Conservation (phyloP, 2,113 vertebrate species). For the Columbina picui region DNA sequence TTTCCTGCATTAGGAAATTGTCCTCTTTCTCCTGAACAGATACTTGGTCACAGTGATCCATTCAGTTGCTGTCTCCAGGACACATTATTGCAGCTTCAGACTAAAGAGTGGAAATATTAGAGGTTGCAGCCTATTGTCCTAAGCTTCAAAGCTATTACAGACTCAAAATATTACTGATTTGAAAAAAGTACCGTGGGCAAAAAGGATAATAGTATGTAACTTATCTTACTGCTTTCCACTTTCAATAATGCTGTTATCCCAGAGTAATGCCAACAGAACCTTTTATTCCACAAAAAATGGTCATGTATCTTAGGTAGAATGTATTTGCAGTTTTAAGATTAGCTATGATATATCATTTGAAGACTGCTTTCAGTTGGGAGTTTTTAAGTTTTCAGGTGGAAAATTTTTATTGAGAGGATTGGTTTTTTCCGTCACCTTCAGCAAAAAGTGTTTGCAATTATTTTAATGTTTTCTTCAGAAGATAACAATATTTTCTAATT, state of each 20-base stretch:
- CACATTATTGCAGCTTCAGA: neutral
- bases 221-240: neutral
- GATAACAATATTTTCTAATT: neutral
- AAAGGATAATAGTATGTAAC: neutral
- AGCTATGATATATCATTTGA: neutral
- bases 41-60: neutral
- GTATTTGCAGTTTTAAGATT: neutral
- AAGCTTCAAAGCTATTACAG: neutral
- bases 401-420: neutral
- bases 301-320: neutral
- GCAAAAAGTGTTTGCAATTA: neutral
- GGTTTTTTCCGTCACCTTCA: neutral
- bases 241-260: neutral
- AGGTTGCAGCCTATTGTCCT: neutral
- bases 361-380: neutral
- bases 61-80: neutral
- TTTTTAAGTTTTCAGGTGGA: neutral
- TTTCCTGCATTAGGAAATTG: neutral
- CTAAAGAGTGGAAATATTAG: neutral
- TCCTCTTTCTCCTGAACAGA: neutral
- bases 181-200: neutral
- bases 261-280: neutral
- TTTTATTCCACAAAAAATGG: neutral
- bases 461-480: neutral
- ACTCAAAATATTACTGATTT: neutral